Evolutionary conservation across 2,797 vertebrate genomes (phyloP), one percentile per base, ranked within the genome.

Genomic region (Hypotaenidia philippensis): DNA sequence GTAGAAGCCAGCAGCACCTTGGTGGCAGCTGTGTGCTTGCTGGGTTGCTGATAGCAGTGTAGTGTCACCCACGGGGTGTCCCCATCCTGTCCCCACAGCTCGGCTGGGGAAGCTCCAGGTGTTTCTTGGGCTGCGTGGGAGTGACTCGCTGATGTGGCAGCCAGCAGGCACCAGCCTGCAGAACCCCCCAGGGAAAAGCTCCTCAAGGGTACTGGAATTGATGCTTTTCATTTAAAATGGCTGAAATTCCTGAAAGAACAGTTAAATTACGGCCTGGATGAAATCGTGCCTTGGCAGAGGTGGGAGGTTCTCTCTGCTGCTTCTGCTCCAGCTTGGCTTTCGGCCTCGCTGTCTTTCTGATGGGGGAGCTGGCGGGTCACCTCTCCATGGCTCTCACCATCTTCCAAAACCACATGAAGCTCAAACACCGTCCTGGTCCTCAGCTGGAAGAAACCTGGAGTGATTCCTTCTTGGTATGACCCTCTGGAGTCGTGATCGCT

Each of bases 151-250:
- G 49, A 6, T 29, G 2, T 36, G 6, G 36, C 36, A 23, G 36
- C 31, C 1, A 5, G 7, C 7, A 32, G 47, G 32, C 56, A 14
- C 56, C 1, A 2, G 29, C n/a, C 55, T 61, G 32, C 31, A 16
- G 69, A 63, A 61, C 29, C 47, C 29, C 6, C 13, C 18, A 3
- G 40, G 25, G 56, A 20, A 55, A 64, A 80, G 11, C 13, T 66
- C n/a, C 25, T 8, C 12, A 38, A 52, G 71, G 72, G 44, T 70
- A 13, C n/a, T 56, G 75, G 83, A 45, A 69, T 36, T 44, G 84
- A 87, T 78, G 75, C 64, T 90, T 92, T 83, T 87, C 55, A 80
- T 60, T 65, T 60, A 64, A 90, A 90, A 84, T 50, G 78, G 79
- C 89, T 84, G 80, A 36, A 88, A 74, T 95, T 86, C 69, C 82